phyloP scores from a whole-genome alignment of 2,797 vertebrate species.

The Peromyscus attwateri region DNA sequence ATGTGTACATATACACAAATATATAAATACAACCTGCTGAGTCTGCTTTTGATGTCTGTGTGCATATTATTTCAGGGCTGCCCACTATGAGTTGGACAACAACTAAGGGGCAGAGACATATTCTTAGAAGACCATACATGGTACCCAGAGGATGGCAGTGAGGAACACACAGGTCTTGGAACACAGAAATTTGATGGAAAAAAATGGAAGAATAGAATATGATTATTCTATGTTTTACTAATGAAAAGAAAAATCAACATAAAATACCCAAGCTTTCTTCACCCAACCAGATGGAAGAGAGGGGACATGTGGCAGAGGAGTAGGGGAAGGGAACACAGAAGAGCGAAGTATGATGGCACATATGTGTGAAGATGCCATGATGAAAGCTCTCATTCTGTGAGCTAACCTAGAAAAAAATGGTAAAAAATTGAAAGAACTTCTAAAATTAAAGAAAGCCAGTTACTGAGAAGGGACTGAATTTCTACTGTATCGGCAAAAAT shows the following conservation, averaged over 20 bases:
- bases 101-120: neutral
- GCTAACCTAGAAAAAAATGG: neutral
- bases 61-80: neutral
- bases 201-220: conserved; percentile 1
- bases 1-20: neutral
- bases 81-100: neutral
- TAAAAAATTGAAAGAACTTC: neutral
- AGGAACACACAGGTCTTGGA: neutral
- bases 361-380: neutral
- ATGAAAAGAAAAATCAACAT: conserved; percentile 11
- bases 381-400: neutral
- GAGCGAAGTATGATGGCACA: neutral
- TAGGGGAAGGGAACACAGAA: neutral
- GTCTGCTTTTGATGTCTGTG: neutral
- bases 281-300: neutral
- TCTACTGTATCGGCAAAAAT: conserved; percentile 14
- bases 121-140: neutral
- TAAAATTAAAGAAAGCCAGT: neutral
- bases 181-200: neutral
- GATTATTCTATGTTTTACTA: neutral
- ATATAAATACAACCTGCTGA: neutral
- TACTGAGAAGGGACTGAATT: neutral
- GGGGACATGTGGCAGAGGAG: neutral
- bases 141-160: neutral
- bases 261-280: neutral